These are phyloP conservation scores for Synchiropus splendidus DNA, from an alignment of 2,113 vertebrate species.

Conservation along the genomic window DNA sequence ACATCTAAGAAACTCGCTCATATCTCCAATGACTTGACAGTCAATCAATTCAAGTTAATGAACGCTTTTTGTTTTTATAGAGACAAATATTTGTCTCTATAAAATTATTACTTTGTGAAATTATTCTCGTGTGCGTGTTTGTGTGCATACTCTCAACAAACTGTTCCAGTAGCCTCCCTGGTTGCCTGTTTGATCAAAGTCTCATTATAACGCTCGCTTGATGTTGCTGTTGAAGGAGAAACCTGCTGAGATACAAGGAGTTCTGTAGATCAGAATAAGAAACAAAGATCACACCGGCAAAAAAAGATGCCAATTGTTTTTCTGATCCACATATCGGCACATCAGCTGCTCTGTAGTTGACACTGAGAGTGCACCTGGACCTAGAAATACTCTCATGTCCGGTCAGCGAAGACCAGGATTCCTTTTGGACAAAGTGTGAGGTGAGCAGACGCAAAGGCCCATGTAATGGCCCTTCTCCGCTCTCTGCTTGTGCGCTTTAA, in stretches of 20 bases:
- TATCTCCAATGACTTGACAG: too few relatives aligned
- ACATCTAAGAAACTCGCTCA: conserved; percentile 43
- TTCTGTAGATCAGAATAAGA: conserved; percentile 14
- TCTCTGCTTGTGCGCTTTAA: conserved; percentile 31
- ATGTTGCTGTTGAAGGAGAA: conserved; percentile 12
- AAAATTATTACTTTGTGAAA: too few relatives aligned
- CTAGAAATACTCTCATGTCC: neutral
- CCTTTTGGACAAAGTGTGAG: conserved; percentile 22
- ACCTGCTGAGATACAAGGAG: conserved; percentile 7
- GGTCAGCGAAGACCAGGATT: conserved; percentile 14
- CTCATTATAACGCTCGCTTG: conserved; percentile 49
- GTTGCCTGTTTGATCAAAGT: conserved; percentile 36
- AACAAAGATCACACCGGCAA: conserved; percentile 11
- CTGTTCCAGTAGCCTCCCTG: conserved; percentile 30
- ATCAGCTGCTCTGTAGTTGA: too few relatives aligned
- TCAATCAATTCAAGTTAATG: too few relatives aligned
- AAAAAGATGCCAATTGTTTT: conserved; percentile 13
- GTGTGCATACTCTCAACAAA: conserved; percentile 14
- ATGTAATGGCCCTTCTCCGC: conserved; percentile 42
- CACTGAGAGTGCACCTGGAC: neutral
- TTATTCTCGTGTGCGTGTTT: conserved; percentile 3
- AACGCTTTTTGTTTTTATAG: too few relatives aligned
- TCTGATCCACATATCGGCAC: too few relatives aligned
- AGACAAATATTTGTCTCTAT: too few relatives aligned
- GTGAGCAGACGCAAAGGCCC: conserved; percentile 32